Evolutionary conservation across 2,888 invertebrate genomes (phyloP).

Genomic region (Drosophila falleni): DNA sequence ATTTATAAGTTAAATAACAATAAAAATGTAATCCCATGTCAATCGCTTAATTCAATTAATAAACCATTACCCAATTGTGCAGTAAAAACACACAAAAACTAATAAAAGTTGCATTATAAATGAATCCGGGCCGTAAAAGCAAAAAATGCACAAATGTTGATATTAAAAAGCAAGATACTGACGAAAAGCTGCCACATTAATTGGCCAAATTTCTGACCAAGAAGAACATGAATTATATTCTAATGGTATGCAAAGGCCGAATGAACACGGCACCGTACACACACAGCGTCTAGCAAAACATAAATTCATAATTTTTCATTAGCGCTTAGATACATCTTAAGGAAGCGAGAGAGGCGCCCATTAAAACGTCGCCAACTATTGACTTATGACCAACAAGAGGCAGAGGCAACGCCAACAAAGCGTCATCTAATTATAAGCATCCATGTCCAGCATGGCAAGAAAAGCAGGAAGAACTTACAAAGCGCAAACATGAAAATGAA

Average conservation of each 20-base stretch:
- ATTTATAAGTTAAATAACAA: constrained; percentile 1
- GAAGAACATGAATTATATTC: constrained; percentile 50
- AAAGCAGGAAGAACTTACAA: constrained; percentile 49
- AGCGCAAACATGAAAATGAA: constrained; percentile 59
- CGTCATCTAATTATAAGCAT: constrained; percentile 67
- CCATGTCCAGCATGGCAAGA: constrained; percentile 43
- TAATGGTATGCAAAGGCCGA: constrained; percentile 29
- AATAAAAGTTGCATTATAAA: constrained; percentile 55
- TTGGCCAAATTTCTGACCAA: constrained; percentile 28
- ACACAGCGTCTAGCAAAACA: constrained; percentile 24
- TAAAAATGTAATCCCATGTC: not conserved
- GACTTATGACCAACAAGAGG: constrained; percentile 69
- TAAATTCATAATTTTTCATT: constrained; percentile 78
- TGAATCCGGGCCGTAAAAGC: constrained; percentile 34
- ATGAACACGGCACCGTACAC: constrained; percentile 3
- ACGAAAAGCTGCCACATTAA: constrained; percentile 56
- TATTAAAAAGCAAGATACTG: constrained; percentile 28
- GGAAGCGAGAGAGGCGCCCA: constrained; percentile 34
- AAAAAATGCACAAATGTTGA: constrained; percentile 25
- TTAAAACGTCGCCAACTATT: constrained; percentile 78
- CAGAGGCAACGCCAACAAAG: constrained; percentile 40
- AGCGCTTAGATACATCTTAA: constrained; percentile 51
- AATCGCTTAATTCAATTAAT: constrained; percentile 60
- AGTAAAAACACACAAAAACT: constrained; percentile 25
- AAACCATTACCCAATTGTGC: constrained; percentile 57